Conservation (phyloP, 92 coral and sea anemone genomes). For the Palythoa grandiflora region DNA sequence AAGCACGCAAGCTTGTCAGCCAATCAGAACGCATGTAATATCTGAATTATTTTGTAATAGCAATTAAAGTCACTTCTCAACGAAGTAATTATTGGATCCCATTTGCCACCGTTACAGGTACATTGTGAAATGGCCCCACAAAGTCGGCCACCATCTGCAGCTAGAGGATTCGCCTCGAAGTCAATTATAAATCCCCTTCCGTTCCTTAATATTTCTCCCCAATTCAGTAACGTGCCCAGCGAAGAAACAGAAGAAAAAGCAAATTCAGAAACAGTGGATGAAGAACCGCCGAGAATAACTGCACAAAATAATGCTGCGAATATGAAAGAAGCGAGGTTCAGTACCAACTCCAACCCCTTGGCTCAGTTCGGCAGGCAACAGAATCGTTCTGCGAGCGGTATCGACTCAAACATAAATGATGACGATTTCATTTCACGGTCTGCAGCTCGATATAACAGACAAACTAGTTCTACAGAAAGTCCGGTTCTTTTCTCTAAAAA, state of each 20-base stretch:
- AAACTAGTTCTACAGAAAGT: neutral
- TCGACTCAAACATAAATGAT: neutral
- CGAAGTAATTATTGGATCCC: neutral
- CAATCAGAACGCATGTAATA: too few species aligned
- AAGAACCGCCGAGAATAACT: neutral
- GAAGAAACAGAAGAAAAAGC: neutral
- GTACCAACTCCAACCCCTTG: neutral
- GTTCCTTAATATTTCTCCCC: constrained; percentile 11
- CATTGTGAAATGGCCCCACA: constrained; percentile 33
- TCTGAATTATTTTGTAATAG: too few species aligned
- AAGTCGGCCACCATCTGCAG: constrained; percentile 40
- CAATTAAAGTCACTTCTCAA: too few species aligned
- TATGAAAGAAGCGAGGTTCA: neutral
- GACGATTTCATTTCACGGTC: neutral
- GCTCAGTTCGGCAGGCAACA: neutral
- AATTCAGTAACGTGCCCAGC: neutral
- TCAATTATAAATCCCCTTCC: constrained; percentile 26
- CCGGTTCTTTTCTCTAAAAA: neutral
- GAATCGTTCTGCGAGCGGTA: neutral
- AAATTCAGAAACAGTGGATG: constrained; percentile 27
- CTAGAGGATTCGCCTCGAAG: constrained; percentile 13
- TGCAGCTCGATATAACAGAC: neutral
- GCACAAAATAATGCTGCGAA: neutral
- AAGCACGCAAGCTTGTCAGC: too few species aligned
- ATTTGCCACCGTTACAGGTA: constrained; percentile 2